A percentile compares a stretch with the other conserved stretches of the same genome.
Conservation (phyloP, 2,113 vertebrate genomes). For the Dermatemys mawii region DNA sequence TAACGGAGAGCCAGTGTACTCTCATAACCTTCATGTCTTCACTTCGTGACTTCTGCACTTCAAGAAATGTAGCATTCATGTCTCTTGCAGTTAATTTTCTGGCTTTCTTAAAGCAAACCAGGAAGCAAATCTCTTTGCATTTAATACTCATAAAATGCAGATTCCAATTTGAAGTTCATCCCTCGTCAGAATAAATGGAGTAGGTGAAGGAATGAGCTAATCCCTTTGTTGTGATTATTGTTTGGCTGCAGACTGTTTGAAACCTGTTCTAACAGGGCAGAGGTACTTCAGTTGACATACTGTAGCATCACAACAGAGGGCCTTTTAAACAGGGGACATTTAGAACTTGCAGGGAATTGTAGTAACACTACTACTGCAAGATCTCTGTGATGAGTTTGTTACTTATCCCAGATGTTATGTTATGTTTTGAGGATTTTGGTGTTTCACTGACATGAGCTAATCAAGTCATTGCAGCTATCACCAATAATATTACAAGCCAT, state of each 20-base stretch:
- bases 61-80: neutral
- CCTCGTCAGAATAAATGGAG: neutral
- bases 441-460: neutral
- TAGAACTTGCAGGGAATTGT: neutral
- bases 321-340: neutral
- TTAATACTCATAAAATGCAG: neutral
- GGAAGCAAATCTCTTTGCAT: neutral
- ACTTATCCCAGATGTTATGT: neutral
- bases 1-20: neutral
- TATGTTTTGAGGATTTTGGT: neutral
- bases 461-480: neutral
- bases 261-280: too few species aligned
- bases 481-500: neutral
- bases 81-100: neutral
- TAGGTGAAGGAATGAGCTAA: neutral
- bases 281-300: neutral
- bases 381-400: neutral
- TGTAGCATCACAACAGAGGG: neutral
- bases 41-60: neutral
- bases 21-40: neutral
- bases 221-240: neutral
- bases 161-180: neutral
- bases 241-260: neutral
- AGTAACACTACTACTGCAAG: neutral
- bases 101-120: neutral